These are phyloP conservation scores for Sciurus vulgaris DNA, from an alignment of 2,797 vertebrate genomes.

Conservation along the genomic window DNA sequence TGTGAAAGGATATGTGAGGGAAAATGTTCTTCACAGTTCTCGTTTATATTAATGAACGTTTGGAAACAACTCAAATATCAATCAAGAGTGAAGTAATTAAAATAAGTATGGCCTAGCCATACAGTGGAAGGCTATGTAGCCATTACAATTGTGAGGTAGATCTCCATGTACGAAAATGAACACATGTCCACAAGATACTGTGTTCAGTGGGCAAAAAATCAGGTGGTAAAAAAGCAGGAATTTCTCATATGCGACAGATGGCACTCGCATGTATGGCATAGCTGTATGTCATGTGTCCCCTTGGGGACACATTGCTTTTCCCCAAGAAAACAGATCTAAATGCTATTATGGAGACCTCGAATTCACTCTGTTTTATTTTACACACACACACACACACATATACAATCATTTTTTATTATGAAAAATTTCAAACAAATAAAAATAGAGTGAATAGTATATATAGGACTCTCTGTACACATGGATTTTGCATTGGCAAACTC, in stretches of 20 bases:
- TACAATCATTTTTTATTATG: not conserved
- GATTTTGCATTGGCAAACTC: not conserved
- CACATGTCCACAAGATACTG: not conserved
- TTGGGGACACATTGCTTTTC: slow-evolving; percentile 18
- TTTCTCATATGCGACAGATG: not conserved
- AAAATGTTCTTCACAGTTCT: slow-evolving; percentile 6
- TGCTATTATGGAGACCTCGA: not conserved
- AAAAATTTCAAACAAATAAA: slow-evolving; percentile 19
- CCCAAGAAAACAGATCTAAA: slow-evolving; percentile 39
- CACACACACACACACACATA: not conserved
- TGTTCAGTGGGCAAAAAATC: not conserved
- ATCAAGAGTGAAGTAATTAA: slow-evolving; percentile 22
- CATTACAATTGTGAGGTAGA: not conserved
- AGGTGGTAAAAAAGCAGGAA: slow-evolving; percentile 24
- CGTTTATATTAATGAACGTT: slow-evolving; percentile 64
- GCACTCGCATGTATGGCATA: not conserved
- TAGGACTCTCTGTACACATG: not conserved
- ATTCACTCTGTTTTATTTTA: not conserved
- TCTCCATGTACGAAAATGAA: slow-evolving; percentile 14
- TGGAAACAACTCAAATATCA: slow-evolving; percentile 67
- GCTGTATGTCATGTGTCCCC: not conserved
- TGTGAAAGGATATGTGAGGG: slow-evolving; percentile 31
- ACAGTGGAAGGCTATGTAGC: not conserved
- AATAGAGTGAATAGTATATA: not conserved
- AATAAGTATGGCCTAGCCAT: slow-evolving; percentile 46